A percentile compares a stretch with the other conserved stretches of the same genome.
phyloP scores from a whole-genome alignment of 2,113 vertebrate genomes.

The Thomomys bottae region DNA sequence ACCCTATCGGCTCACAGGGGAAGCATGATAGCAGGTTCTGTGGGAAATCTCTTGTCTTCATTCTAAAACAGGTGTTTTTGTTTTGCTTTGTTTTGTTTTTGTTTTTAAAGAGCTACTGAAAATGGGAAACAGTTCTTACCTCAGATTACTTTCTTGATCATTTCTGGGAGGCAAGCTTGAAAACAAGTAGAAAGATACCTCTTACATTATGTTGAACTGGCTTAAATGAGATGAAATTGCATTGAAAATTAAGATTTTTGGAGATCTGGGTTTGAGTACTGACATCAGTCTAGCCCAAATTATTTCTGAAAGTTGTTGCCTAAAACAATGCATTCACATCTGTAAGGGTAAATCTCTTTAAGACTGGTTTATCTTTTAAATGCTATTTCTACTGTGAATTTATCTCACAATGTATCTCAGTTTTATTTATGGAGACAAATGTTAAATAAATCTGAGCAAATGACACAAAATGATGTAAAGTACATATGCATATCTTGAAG shows the following conservation, averaged over 20 bases:
- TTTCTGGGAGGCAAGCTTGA: neutral
- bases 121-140: neutral
- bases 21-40: neutral
- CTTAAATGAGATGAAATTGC: constrained; percentile 6
- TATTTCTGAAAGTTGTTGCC: neutral
- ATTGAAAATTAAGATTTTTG: constrained; percentile 11
- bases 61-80: neutral
- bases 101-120: neutral
- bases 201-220: constrained; percentile 25
- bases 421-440: constrained; percentile 56
- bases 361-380: constrained; percentile 26
- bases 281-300: constrained; percentile 1
- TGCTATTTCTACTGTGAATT: constrained; percentile 41
- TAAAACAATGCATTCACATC: constrained; percentile 26
- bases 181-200: neutral
- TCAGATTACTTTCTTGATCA: neutral
- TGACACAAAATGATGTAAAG: neutral
- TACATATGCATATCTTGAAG: neutral
- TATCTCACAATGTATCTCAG: neutral
- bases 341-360: neutral
- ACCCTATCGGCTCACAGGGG: neutral
- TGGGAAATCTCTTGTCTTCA: neutral
- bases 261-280: neutral
- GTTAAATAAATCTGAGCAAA: constrained; percentile 50
- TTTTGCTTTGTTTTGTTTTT: too few relatives aligned